A percentile compares a stretch with the other conserved stretches of the same genome.
Evolutionary conservation across 2,888 invertebrate genomes (phyloP).

Genomic region (Drosophila birchii): DNA sequence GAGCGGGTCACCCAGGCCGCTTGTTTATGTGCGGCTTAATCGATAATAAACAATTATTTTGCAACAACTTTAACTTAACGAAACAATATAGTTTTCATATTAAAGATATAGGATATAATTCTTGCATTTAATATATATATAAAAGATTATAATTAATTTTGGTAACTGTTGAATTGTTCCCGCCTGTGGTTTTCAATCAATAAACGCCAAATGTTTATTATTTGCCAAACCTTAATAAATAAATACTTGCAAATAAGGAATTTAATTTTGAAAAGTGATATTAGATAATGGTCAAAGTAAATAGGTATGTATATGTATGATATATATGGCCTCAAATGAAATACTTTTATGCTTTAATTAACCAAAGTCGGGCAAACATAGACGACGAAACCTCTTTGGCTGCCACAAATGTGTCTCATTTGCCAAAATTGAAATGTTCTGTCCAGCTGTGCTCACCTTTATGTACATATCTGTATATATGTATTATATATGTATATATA

Average conservation of each 20-base stretch:
- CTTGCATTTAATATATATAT: no score
- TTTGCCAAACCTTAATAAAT: background rate
- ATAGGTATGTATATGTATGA: no score
- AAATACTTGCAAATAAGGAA: constrained; percentile 1
- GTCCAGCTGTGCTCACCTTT: constrained; percentile 20
- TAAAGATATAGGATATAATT: no score
- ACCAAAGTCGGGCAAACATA: constrained; percentile 4
- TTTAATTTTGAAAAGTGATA: background rate
- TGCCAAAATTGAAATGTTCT: constrained; percentile 7
- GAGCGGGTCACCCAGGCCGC: no score
- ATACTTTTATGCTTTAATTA: constrained; percentile 13
- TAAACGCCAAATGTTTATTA: background rate
- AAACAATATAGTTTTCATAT: no score
- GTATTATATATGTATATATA: background rate
- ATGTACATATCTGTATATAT: background rate
- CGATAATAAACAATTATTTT: constrained; percentile 1
- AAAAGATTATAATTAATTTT: background rate
- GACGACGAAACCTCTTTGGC: background rate
- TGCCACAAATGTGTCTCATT: constrained; percentile 28
- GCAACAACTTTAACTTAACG: no score
- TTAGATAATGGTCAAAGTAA: background rate
- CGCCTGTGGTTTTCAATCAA: constrained; percentile 2
- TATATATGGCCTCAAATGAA: background rate
- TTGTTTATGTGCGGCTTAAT: constrained; percentile 4
- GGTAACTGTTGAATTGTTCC: background rate